phyloP scores from a whole-genome alignment of 2,888 invertebrate species.

The Spodoptera littoralis region DNA sequence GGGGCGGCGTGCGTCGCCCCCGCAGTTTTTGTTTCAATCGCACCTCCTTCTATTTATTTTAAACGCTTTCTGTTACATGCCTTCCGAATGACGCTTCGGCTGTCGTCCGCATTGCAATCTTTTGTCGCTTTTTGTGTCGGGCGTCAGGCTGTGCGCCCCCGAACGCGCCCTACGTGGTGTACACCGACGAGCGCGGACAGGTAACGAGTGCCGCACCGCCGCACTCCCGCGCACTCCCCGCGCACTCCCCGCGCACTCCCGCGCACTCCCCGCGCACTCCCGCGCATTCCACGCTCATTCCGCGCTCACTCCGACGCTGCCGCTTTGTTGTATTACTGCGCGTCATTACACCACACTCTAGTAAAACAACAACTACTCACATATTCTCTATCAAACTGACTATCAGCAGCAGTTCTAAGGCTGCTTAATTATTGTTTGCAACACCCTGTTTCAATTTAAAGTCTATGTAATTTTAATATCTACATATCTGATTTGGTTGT shows the following conservation, averaged over 20 bases:
- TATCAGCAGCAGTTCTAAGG: background rate
- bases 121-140: conserved; percentile 87
- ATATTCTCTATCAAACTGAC: conserved; percentile 5
- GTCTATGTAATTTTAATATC: no score
- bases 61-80: conserved; percentile 89
- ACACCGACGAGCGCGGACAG: conserved; percentile 98
- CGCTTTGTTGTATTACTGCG: conserved; percentile 28
- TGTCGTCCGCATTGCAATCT: conserved; percentile 85
- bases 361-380: conserved; percentile 8
- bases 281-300: conserved; percentile 9
- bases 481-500: no score
- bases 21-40: conserved; percentile 76
- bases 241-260: conserved; percentile 11
- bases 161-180: conserved; percentile 98
- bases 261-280: conserved; percentile 2
- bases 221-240: conserved; percentile 18
- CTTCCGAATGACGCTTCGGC: conserved; percentile 89
- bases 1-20: conserved; percentile 77
- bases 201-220: conserved; percentile 89
- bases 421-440: no score
- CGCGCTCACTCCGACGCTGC: conserved; percentile 31
- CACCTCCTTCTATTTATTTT: conserved; percentile 86
- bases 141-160: conserved; percentile 92
- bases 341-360: conserved; percentile 19
- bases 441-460: no score